Base-by-base conservation (phyloP, 53 echinoderm and acorn worm species). In the Holothuria leucospilota region DNA sequence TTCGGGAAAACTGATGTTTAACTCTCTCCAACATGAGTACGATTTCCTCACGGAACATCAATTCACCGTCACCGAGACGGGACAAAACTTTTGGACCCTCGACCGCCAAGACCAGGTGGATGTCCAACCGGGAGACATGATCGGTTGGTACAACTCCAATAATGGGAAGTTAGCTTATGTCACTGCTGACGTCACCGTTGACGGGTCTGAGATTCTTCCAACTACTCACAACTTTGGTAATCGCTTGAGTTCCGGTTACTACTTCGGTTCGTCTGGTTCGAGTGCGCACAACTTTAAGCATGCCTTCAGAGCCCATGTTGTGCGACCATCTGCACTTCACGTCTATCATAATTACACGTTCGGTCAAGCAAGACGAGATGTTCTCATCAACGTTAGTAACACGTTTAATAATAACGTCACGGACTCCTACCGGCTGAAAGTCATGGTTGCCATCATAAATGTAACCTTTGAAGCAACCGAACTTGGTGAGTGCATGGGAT, bases 331-430 rank as follows among this genome's bases (percentile, higher is more conserved):
- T 1, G 74, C 62, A 51, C 86, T 95, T 27, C 90, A 95, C 78
- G 90, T 95, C 30, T 95, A 93, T 65, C 95, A 95, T 68, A 95
- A 95, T 82, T 95, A 90, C 87, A 93, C 95, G 4, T 93, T 90
- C 87, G 90, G 86, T 40, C 82, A 70, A 6, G 88, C 82, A 29
- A 71, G 95, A 24, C 62, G 91, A 52, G 91, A 95, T 70, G 87
- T 93, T 25, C 78, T 68, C 4, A 71, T 95, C 66, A 90, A 68
- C 23, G 84, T 93, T 30, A 91, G 87, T 46, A 95, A 78, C 52
- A 61, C 93, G 14, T 82, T 62, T 38, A 40, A 82, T 23, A 68
- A 87, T 71, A 80, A 75, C 82, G 84, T 87, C 53, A 62, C 51
- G 2, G 93, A 90, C 75, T 90, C 80, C 21, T 87, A 88, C 59